A percentile compares a stretch with the other conserved stretches of the same genome.
These are phyloP conservation scores for Agonopterix subpropinquella DNA, from an alignment of 2,888 invertebrate species.

Conservation along the genomic window DNA sequence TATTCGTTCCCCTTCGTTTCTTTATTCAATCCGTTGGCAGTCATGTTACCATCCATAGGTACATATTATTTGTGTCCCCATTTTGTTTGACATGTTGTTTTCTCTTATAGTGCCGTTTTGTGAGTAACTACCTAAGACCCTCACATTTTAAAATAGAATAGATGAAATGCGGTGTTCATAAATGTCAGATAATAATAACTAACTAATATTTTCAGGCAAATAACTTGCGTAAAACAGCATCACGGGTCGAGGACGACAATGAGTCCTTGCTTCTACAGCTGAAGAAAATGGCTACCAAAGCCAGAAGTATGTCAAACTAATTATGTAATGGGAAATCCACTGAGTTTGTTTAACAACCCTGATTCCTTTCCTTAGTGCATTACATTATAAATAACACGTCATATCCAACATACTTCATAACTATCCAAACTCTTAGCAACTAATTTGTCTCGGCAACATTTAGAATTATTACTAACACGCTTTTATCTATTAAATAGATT, in stretches of 20 bases:
- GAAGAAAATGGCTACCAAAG: constrained; percentile 95
- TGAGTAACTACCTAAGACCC: constrained; percentile 19
- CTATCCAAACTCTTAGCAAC: constrained; percentile 18
- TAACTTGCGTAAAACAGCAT: constrained; percentile 91
- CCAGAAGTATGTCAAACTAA: constrained; percentile 81
- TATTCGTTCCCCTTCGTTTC: constrained; percentile 58
- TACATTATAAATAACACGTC: constrained; percentile 14
- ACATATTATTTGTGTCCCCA: constrained; percentile 29
- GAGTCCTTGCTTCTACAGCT: constrained; percentile 96
- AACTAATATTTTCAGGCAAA: constrained; percentile 83
- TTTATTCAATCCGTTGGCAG: constrained; percentile 65
- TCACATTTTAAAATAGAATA: constrained; percentile 24
- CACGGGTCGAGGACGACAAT: constrained; percentile 97
- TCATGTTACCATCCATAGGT: constrained; percentile 69
- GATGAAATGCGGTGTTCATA: constrained; percentile 5
- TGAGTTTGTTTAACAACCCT: constrained; percentile 14
- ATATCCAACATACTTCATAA: constrained; percentile 15
- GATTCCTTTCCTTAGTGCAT: constrained; percentile 12
- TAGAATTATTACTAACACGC: constrained; percentile 56
- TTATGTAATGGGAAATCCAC: constrained; percentile 48
- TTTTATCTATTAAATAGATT: constrained; percentile 34
- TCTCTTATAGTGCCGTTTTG: constrained; percentile 30
- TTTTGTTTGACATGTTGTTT: constrained; percentile 22
- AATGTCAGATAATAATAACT: constrained; percentile 38
- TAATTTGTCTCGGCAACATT: constrained; percentile 31